Base-by-base conservation (phyloP, 2,113 vertebrate genomes). In the Rhinoderma darwinii region DNA sequence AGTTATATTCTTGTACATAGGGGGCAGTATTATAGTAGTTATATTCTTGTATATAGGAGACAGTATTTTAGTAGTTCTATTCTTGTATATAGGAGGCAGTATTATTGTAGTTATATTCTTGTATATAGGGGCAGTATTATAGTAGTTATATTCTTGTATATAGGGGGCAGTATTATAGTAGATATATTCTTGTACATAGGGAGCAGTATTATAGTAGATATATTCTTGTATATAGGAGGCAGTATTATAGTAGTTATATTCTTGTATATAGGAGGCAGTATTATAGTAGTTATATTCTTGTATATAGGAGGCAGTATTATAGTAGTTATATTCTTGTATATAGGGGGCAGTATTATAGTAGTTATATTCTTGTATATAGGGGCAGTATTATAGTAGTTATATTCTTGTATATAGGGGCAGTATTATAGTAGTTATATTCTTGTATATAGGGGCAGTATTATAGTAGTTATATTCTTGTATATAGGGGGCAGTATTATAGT, bases 401-500 rank as follows among this genome's bases (percentile, higher is more conserved):
- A 66, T 66, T 66, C 61, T 32, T 66, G 61, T 66, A 66, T 14
- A 66, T 66, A 66, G n/a, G 27, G n/a, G 63, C 63, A 68, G 63
- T 68, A 68, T 68, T 68, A 68, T 68, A 68, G 63, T 35, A 68
- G 63, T 68, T 68, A 68, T 68, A 68, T 68, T 68, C 63, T 68
- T 68, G 63, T 68, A 35, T 14, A 68, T 68, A 32, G 63, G 25
- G 27, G n/a, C 61, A 66, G 61, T 66, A 66, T 66, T 66, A 66
- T 66, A 66, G 61, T 32, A 66, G 61, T 66, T 66, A 66, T 66
- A 66, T 66, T 66, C 61, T 66, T 66, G 61, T 66, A 66, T 5
- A 66, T 66, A 32, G 61, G 63, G n/a, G 3, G 63, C 30, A 68
- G 63, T 68, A 68, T 68, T 68, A 68, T 68, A 68, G 63, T 35